Evolutionary conservation across 2,797 vertebrate species (phyloP).

Genomic region (Dendrocincla tyrannina): DNA sequence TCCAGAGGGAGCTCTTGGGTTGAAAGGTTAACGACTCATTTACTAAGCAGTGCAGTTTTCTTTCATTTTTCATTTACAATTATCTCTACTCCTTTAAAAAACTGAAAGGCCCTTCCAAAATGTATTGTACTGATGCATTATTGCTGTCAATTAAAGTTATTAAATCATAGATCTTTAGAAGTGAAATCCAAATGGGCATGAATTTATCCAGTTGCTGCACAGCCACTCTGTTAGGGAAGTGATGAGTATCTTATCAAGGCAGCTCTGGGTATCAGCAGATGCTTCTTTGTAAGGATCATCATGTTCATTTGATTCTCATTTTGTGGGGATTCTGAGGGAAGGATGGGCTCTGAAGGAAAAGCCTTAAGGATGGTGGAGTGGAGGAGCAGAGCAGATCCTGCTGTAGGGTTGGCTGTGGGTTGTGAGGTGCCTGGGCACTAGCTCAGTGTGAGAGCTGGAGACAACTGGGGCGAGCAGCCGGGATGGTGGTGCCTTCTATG

Average conservation of each 20-base stretch:
- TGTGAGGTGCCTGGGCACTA: background rate
- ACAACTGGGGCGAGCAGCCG: background rate
- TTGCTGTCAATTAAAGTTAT: constrained; percentile 74
- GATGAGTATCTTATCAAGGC: background rate
- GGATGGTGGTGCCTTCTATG: background rate
- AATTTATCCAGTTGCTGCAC: constrained; percentile 43
- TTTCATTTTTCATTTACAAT: constrained; percentile 75
- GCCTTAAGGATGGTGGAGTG: background rate
- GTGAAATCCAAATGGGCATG: constrained; percentile 61
- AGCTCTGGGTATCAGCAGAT: constrained; percentile 11
- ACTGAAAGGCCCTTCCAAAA: constrained; percentile 45
- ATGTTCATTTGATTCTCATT: background rate
- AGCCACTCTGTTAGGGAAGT: constrained; percentile 17
- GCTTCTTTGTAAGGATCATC: background rate
- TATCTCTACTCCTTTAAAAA: constrained; percentile 72
- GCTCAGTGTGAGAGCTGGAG: rapidly evolving
- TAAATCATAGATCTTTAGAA: constrained; percentile 65
- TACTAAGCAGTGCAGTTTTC: constrained; percentile 64
- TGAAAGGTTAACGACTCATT: constrained; percentile 77
- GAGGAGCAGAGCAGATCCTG: background rate
- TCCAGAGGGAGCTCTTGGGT: constrained; percentile 40
- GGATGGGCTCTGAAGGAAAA: background rate
- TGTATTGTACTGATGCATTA: constrained; percentile 57
- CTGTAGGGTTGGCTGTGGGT: background rate
- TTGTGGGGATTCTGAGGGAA: background rate